Conservation (phyloP, 2,113 vertebrate genomes). For the Pollimyrus isidori region DNA sequence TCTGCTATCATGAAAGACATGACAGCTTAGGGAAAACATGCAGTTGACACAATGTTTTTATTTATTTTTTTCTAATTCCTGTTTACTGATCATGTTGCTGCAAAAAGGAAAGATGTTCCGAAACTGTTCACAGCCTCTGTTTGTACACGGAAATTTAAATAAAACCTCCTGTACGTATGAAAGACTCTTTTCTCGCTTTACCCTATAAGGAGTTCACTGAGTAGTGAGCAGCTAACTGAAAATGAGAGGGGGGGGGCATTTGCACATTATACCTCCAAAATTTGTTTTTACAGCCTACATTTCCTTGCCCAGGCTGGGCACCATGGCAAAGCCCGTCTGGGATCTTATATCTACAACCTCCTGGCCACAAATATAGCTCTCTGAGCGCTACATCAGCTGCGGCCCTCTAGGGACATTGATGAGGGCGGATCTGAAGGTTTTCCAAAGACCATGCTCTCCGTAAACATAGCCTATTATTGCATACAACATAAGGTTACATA, state of each 20-base stretch:
- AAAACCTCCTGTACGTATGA: slow-evolving; percentile 57
- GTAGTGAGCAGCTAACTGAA: not conserved
- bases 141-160: slow-evolving; percentile 65
- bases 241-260: not conserved
- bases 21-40: slow-evolving; percentile 14
- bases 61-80: slow-evolving; percentile 29
- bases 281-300: not conserved
- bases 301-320: not conserved
- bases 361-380: not conserved
- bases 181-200: not conserved
- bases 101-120: slow-evolving; percentile 36
- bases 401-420: not conserved
- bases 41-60: slow-evolving; percentile 4
- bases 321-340: not conserved
- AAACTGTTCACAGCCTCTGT: slow-evolving; percentile 59
- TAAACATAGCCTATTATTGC: not conserved
- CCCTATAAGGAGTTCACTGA: not conserved
- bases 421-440: not conserved
- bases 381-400: not conserved
- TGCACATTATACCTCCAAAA: not conserved
- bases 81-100: slow-evolving; percentile 36
- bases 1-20: not conserved
- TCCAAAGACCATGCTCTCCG: not conserved
- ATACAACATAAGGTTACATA: not conserved
- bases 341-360: not conserved